Evolutionary conservation across 92 coral and sea anemone genomes (phyloP), one percentile per base, ranked within the genome.

Genomic region (Porites lobata): DNA sequence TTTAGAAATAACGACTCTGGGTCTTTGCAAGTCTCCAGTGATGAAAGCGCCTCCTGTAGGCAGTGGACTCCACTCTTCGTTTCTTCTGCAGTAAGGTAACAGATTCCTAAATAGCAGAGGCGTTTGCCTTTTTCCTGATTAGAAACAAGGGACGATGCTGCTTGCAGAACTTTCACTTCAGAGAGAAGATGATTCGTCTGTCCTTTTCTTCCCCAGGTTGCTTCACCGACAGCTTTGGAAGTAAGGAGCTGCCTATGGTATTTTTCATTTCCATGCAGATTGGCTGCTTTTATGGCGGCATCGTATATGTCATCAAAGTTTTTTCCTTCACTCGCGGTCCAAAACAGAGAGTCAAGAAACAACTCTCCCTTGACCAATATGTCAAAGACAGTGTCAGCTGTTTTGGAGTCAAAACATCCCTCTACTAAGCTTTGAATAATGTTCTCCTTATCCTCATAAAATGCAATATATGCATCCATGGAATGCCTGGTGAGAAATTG

Each of bases 401-500:
- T 50, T 52, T 54, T 73, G 17, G 43, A 7, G 18, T 65, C 71
- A 15, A n/a, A 21, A n/a, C 43, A 56, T 7, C 58, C 81, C 20
- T 72, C 53, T 29, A 20, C 17, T 50, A 65, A 20, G 56, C 76
- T 63, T 50, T 51, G 65, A 65, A 26, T 19, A 8, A 87, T 80
- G 15, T 65, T 87, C 67, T 80, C 82, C 50, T 81, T 54, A 0
- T 87, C 87, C 53, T 79, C 59, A 61, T 18, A 80, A 53, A 87
- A 87, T 32, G 21, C 47, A 19, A 51, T 14, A 65, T 29, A 88
- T 64, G 88, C 83, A 32, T 50, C 6, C 50, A 54, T 43, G 7
- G 88, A 82, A 62, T 82, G 61, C 0, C 87, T 71, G 14, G 79
- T 72, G 9, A 70, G 57, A 52, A 87, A 87, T 59, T 72, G 86